phyloP scores from a whole-genome alignment of 1,140 invertebrate genomes.

The Solenopsis fugax region DNA sequence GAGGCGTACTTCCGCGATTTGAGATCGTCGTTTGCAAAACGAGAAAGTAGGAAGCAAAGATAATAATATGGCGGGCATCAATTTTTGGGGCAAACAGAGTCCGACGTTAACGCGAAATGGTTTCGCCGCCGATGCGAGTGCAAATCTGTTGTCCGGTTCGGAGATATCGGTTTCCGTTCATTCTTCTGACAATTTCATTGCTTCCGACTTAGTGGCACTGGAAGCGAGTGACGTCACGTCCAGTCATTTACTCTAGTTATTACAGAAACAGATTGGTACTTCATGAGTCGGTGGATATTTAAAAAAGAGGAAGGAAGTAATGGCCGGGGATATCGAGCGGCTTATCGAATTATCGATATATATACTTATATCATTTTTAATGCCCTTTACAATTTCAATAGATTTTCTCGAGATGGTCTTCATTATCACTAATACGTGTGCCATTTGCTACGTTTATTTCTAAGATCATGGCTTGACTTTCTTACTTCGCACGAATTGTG shows the following conservation, averaged over 20 bases:
- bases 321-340: constrained; percentile 22
- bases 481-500: background rate
- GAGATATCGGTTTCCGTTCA: background rate
- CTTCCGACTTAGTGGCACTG: constrained; percentile 55
- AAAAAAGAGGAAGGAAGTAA: constrained; percentile 41
- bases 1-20: background rate
- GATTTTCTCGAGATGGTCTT: constrained; percentile 24
- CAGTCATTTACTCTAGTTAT: constrained; percentile 76
- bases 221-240: constrained; percentile 74
- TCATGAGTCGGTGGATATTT: constrained; percentile 73
- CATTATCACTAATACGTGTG: background rate
- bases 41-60: constrained; percentile 29
- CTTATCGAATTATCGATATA: constrained; percentile 74
- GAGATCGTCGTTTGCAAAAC: constrained; percentile 38
- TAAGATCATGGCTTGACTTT: background rate
- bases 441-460: constrained; percentile 19
- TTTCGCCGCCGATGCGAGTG: background rate
- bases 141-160: constrained; percentile 64
- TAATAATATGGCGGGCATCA: constrained; percentile 65
- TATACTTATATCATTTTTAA: constrained; percentile 33
- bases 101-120: constrained; percentile 74
- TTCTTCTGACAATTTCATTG: constrained; percentile 67
- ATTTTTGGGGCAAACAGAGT: constrained; percentile 75
- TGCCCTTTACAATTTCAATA: constrained; percentile 12
- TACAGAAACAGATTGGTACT: constrained; percentile 77